Base-by-base conservation (phyloP, 1,140 invertebrate species). In the Platorchestia sp. region DNA sequence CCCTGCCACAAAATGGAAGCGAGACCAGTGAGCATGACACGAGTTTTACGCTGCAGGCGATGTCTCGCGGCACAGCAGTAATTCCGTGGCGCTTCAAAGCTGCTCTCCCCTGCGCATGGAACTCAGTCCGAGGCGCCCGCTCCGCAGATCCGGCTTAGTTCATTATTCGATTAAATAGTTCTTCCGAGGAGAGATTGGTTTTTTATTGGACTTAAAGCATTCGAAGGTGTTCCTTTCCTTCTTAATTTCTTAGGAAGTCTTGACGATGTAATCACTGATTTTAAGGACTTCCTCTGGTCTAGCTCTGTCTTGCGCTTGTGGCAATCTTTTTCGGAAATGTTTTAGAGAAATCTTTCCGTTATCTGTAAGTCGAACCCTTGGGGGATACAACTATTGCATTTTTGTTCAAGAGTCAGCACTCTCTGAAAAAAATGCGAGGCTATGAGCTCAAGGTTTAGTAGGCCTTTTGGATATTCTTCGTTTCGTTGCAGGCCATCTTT, bases 121-220 rank as follows among this genome's bases (percentile, higher is more conserved):
- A 93, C 40, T 45, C 91, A 10, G 6, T 22, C 3, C 47, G 6
- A 42, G 43, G 19, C 43, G 43, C 91, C 45, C 45, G 44, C 91
- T 93, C 91, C 36, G 22, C 43, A 45, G 45, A 93, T 93, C 91
- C 91, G 45, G 91, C 91, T 93, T 93, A 93, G 43, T 93, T 93
- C 91, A 45, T 93, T 93, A 93, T 93, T 93, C 91, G 91, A 93
- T 93, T 93, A 93, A 93, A 93, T 93, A 93, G 43, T 93, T 93
- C 45, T 44, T 93, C 43, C 43, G 45, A 44, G 36, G 45, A 47
- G 91, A 45, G 44, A 93, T 93, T 93, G 45, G 7, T 93, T 93
- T 90, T 93, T 93, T 93, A 47, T 93, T 93, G 91, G 45, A 93
- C 40, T 93, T 93, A 44, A 93, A 45, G 45, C 91, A 45, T 93